phyloP scores from a whole-genome alignment of 2,797 vertebrate species.

The Rhabdophis nuchalis region DNA sequence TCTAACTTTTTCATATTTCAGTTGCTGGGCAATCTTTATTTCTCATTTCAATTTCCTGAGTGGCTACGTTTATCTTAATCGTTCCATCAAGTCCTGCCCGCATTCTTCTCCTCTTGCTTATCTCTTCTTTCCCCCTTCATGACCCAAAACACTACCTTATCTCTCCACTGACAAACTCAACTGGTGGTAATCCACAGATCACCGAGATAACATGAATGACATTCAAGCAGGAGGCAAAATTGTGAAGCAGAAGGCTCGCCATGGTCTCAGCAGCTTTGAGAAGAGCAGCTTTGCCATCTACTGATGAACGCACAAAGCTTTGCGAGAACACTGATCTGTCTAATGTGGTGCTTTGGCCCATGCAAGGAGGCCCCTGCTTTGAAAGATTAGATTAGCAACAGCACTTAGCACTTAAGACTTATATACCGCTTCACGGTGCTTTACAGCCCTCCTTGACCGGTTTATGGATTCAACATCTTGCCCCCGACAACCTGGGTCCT shows the following conservation, averaged over 20 bases:
- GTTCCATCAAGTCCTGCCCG: constrained; percentile 62
- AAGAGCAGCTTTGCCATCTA: constrained; percentile 6
- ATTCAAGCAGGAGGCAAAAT: constrained; percentile 36
- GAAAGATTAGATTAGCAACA: neutral
- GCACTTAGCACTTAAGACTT: neutral
- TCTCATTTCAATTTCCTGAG: constrained; percentile 76
- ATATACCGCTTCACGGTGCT: neutral
- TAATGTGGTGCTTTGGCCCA: neutral
- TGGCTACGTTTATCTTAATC: constrained; percentile 73
- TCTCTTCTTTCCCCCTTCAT: constrained; percentile 59
- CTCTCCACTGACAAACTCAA: constrained; percentile 50
- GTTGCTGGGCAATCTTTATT: constrained; percentile 67
- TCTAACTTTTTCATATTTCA: constrained; percentile 75
- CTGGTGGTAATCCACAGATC: constrained; percentile 57
- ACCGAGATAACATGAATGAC: constrained; percentile 46
- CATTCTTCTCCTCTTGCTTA: constrained; percentile 54
- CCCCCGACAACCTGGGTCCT: neutral
- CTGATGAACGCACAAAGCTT: no score
- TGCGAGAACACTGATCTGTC: neutral
- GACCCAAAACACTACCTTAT: constrained; percentile 58
- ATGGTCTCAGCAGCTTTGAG: constrained; percentile 43
- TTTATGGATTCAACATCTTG: neutral
- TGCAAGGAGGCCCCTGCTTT: neutral
- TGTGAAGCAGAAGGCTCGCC: constrained; percentile 29
- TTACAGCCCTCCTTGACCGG: neutral